Evolutionary conservation across 30 jellyfish, hydroid and myxozoan species (phyloP).

Genomic region (Rhopilema esculentum): DNA sequence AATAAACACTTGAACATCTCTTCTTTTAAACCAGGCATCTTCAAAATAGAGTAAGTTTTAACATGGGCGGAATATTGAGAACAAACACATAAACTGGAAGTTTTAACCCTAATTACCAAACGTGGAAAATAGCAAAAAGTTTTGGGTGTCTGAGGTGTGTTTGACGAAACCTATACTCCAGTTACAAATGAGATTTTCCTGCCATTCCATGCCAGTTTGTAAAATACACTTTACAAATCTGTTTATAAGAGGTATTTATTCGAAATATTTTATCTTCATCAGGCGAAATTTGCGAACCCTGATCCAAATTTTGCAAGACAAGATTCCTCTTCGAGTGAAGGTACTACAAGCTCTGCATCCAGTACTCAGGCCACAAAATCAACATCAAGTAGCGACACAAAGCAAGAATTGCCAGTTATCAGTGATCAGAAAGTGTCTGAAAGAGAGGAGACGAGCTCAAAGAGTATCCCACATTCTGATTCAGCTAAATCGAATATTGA

Average conservation of each 20-base stretch:
- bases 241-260: too few relatives aligned
- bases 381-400: not conserved
- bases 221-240: too few relatives aligned
- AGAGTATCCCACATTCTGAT: not conserved
- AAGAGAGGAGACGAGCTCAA: not conserved
- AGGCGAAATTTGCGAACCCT: slow-evolving; percentile 89
- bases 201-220: not conserved
- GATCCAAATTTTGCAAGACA: slow-evolving; percentile 53
- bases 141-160: too few relatives aligned
- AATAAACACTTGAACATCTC: too few relatives aligned
- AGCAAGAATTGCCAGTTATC: slow-evolving; percentile 2
- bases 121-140: too few relatives aligned
- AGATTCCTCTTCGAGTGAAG: slow-evolving; percentile 32
- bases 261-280: not conserved
- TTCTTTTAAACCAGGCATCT: too few relatives aligned
- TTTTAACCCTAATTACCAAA: too few relatives aligned
- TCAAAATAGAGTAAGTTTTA: too few relatives aligned
- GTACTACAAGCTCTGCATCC: slow-evolving; percentile 3
- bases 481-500: not conserved
- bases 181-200: not conserved
- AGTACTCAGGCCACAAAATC: not conserved
- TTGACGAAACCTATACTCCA: too few relatives aligned
- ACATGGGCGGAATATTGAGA: too few relatives aligned
- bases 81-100: too few relatives aligned
- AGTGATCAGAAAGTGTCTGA: not conserved